Base-by-base conservation (phyloP, 2,113 vertebrate genomes). In the Daubentonia madagascariensis region DNA sequence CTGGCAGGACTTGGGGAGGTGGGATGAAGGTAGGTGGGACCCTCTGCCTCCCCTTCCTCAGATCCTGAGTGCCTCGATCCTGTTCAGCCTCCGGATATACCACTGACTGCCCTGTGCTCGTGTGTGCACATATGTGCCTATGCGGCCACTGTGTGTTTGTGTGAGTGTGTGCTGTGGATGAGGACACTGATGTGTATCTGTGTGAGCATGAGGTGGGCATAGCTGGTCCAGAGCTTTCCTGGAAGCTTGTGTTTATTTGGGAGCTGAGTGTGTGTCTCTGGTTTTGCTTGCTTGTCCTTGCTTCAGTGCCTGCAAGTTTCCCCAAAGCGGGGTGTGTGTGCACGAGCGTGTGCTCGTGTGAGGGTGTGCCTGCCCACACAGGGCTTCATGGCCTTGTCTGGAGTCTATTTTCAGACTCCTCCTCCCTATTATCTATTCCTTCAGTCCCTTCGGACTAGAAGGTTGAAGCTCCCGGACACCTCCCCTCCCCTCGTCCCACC, bases 131-230 rank as follows among this genome's bases (percentile, higher is more conserved):
- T 8, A 6, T n/a, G 10, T 3, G 50, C 6, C 14, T 4, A 43
- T 61, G 79, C 30, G 30, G 40, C 40, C 32, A 37, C 32, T 48
- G 50, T 28, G 76, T 35, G 63, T 59, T 11, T 14, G 50, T 35
- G 45, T 37, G 37, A 23, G 54, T 25, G 57, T 65, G 85, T 10
- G 6, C 13, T 4, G 12, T 10, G 57, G 13, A 40, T 12, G 57
- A 25, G 20, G 48, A 1, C 1, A 12, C 20, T 3, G 65, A 6
- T 0, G 0, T 16, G 57, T 3, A 43, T 8, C 79, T 35, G 1
- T 17, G 43, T 18, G 14, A 30, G 7, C 37, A 2, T 0, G 1
- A 17, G 28, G 22, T 43, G 8, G 28, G 18, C 16, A 5, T 14
- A 9, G 35, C 5, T 12, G 35, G 10, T 40, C 43, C 30, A 11